A percentile compares a stretch with the other conserved stretches of the same genome.
These are phyloP conservation scores for Dasysyrphus albostriatus DNA, from an alignment of 2,888 invertebrate genomes.

Conservation along the genomic window DNA sequence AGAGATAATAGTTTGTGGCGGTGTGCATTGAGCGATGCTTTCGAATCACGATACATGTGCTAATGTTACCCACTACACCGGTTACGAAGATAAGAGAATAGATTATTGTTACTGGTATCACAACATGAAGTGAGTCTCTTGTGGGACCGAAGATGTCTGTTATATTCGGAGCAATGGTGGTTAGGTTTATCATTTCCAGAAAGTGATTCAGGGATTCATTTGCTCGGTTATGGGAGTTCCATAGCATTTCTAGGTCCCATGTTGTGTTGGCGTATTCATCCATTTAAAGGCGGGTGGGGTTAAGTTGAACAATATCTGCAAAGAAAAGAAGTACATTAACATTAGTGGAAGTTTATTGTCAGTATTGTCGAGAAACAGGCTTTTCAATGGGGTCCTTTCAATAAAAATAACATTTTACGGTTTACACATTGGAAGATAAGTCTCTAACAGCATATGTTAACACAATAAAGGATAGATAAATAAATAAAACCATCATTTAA, in stretches of 20 bases:
- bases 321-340: conserved; percentile 36
- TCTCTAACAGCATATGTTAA: neutral
- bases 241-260: conserved; percentile 61
- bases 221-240: conserved; percentile 49
- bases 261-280: conserved; percentile 60
- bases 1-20: conserved; percentile 92
- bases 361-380: neutral
- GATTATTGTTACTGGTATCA: conserved; percentile 90
- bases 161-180: conserved; percentile 53
- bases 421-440: neutral
- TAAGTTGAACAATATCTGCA: conserved; percentile 20
- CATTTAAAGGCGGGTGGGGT: conserved; percentile 43
- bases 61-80: conserved; percentile 92
- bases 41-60: conserved; percentile 93
- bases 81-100: conserved; percentile 91
- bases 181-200: conserved; percentile 58
- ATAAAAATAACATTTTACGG: conserved; percentile 3
- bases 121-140: conserved; percentile 87
- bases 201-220: conserved; percentile 55
- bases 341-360: neutral
- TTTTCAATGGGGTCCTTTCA: neutral
- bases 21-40: conserved; percentile 93
- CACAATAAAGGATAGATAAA: neutral
- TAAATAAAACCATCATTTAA: neutral
- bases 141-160: conserved; percentile 82